Evolutionary conservation across 2,888 invertebrate species (phyloP).

Genomic region (Leptinotarsa juncta): DNA sequence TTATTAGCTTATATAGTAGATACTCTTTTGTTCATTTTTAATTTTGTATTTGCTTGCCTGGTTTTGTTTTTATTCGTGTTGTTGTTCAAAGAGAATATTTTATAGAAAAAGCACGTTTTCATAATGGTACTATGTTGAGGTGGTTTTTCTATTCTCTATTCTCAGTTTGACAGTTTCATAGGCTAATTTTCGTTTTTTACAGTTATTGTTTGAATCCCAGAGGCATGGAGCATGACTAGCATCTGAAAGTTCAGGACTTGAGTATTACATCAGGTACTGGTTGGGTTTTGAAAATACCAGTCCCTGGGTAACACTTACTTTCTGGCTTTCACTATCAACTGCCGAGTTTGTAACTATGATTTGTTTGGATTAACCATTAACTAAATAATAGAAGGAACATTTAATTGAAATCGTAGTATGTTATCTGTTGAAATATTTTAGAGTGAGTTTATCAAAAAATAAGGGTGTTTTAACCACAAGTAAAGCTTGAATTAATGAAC

Average conservation of each 20-base stretch:
- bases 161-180: conserved; percentile 40
- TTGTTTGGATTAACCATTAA: not conserved
- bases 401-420: too few species aligned
- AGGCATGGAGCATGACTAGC: conserved; percentile 65
- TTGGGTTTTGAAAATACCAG: conserved; percentile 72
- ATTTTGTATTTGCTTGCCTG: conserved; percentile 29
- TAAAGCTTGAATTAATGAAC: too few species aligned
- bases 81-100: not conserved
- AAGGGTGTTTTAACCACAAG: too few species aligned
- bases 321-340: conserved; percentile 60
- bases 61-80: conserved; percentile 51
- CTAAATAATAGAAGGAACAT: too few species aligned
- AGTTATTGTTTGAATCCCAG: conserved; percentile 50
- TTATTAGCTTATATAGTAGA: conserved; percentile 35
- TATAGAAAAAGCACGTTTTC: not conserved
- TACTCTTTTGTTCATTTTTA: conserved; percentile 27
- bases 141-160: conserved; percentile 37
- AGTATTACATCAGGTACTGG: conserved; percentile 99
- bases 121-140: conserved; percentile 1
- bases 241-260: conserved; percentile 77
- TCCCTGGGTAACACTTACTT: conserved; percentile 94
- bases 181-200: conserved; percentile 54
- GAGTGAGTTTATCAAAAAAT: too few species aligned
- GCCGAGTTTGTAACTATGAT: conserved; percentile 33
- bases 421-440: too few species aligned